These are phyloP conservation scores for Nematopogon swammerdamellus DNA, from an alignment of 2,888 invertebrate species.

Conservation along the genomic window DNA sequence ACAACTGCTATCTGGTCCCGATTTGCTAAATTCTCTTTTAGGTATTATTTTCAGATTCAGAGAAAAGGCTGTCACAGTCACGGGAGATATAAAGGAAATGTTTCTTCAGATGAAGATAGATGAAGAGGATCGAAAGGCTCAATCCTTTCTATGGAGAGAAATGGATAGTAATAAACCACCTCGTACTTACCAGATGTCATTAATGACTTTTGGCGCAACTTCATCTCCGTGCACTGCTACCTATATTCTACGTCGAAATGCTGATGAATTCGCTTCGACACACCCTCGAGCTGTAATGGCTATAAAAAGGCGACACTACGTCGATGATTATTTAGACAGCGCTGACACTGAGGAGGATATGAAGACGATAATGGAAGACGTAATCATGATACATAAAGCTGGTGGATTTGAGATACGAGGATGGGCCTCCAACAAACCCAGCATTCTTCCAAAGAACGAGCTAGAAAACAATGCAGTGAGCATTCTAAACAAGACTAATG, in stretches of 20 bases:
- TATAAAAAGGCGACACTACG: constrained; percentile 6
- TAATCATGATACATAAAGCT: background rate
- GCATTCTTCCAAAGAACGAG: background rate
- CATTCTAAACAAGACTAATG: background rate
- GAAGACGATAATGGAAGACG: background rate
- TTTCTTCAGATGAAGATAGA: background rate
- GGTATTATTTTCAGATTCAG: background rate
- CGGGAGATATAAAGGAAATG: background rate
- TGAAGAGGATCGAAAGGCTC: background rate
- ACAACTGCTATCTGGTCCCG: background rate
- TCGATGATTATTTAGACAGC: constrained; percentile 9
- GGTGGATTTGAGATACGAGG: background rate
- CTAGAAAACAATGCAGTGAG: background rate
- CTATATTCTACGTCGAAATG: constrained; percentile 9
- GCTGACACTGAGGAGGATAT: constrained; percentile 2
- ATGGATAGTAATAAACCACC: background rate
- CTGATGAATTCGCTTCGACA: constrained; percentile 3
- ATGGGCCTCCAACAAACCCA: background rate
- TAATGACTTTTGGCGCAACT: constrained; percentile 11
- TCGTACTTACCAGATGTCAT: constrained; percentile 10
- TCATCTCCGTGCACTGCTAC: constrained; percentile 10
- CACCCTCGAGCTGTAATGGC: constrained; percentile 5
- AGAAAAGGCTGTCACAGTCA: background rate
- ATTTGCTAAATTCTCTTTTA: background rate
- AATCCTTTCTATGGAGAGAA: background rate